phyloP scores from a whole-genome alignment of 2,797 vertebrate genomes.

The Arremon aurantiirostris region DNA sequence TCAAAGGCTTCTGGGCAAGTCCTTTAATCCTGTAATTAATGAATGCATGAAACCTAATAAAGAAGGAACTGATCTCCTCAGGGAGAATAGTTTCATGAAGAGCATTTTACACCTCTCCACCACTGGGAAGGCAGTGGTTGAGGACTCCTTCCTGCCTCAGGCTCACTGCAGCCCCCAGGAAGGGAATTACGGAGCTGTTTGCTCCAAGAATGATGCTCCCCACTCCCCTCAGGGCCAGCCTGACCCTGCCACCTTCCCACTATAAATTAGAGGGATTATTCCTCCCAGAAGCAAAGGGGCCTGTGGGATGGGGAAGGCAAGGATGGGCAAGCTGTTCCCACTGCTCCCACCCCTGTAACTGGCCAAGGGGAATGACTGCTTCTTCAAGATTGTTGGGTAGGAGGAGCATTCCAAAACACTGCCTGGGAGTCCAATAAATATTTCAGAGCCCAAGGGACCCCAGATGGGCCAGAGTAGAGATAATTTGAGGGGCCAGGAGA shows the following conservation, averaged over 20 bases:
- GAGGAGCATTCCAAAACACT: background rate
- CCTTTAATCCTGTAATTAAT: background rate
- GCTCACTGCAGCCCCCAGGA: background rate
- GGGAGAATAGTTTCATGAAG: background rate
- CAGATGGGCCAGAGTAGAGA: background rate
- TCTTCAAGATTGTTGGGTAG: background rate
- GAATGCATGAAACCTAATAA: background rate
- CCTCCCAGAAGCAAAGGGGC: background rate
- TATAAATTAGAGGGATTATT: background rate
- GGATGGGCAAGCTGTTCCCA: background rate
- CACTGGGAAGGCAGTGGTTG: background rate
- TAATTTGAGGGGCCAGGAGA: rapidly evolving
- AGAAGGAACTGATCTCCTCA: background rate
- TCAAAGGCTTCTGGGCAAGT: background rate
- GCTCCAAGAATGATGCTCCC: background rate
- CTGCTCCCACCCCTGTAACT: background rate
- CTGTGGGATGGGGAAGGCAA: rapidly evolving
- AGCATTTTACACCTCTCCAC: background rate
- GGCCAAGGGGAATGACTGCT: rapidly evolving
- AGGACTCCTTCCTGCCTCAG: background rate
- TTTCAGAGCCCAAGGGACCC: background rate
- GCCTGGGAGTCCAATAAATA: background rate
- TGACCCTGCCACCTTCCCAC: background rate
- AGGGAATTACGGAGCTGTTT: background rate
- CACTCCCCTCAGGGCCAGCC: background rate